Base-by-base conservation (phyloP, 1,140 invertebrate species). In the Anoplophora glabripennis region DNA sequence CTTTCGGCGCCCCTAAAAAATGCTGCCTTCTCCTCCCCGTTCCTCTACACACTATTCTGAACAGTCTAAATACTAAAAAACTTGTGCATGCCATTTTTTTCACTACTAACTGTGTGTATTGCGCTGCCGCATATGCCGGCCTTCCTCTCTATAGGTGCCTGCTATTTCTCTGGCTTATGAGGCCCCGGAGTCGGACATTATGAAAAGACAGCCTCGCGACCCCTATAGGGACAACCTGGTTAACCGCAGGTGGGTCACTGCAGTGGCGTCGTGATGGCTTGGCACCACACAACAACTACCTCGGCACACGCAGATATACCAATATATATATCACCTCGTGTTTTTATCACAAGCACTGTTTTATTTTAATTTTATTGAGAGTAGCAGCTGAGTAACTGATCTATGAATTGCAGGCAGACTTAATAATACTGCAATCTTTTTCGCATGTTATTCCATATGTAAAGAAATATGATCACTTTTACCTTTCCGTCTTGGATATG, bases 131-230 rank as follows among this genome's bases (percentile, higher is more conserved):
- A 74, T 77, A 65, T 68, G 69, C 67, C 63, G 70, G 64, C 64
- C 71, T 61, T 69, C 63, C 66, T 70, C 21, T 28, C 63, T 70
- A 72, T 76, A 92, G 90, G 89, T 94, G 82, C 93, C 93, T 79
- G 93, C 93, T 83, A 95, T 96, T 84, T 95, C 93, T 78, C 84
- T 95, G 83, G 93, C 93, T 81, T 96, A 96, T 83, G 94, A 96
- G 85, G 88, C 89, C 80, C 90, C 93, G 76, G 94, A 96, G 83
- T 90, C 88, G 75, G 93, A 96, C 86, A 96, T 96, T 81, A 96
- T 96, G 93, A 95, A 96, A 87, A 84, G 93, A 75, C 88, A 90
- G 83, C 93, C 94, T 69, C 86, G 93, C 81, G 89, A 96, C 83
- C 93, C 93, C 75, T 86, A 90, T 83, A 88, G 86, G 79, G 93